Evolutionary conservation across 2,888 invertebrate species (phyloP), one percentile per base, ranked within the genome.

Genomic region (Chymomyza fuscimana): DNA sequence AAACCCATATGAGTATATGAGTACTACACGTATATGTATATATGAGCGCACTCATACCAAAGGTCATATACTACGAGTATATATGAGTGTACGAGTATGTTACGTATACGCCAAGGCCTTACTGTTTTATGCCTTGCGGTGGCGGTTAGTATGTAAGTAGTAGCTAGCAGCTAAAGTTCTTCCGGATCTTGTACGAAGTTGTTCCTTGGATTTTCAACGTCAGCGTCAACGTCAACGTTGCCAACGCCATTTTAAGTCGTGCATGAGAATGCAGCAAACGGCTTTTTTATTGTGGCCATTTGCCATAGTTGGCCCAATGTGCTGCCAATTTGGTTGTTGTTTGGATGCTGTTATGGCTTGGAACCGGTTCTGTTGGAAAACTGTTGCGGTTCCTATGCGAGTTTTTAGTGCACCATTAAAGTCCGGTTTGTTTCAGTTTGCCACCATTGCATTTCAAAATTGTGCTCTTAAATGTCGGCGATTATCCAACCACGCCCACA

Each of bases 241-340:
- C 12, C 12, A 7, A 46, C 40, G 40, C 40, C 40, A 46, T 46
- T 46, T 12, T 12, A 76, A 81, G 78, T 88, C 76, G 88, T 88
- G 88, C 84, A 85, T 85, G 88, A 85, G 86, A 87, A 85, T 88
- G 88, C 88, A 87, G 87, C 88, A 87, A 86, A 86, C 87, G 86
- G 88, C 86, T 88, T 85, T 87, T 83, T 86, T 88, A 87, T 84
- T 86, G 85, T 88, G 82, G 87, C 87, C 80, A 83, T 88, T 86
- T 83, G 86, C 82, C 85, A 84, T 86, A 72, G 88, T 81, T 76
- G 75, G 82, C 72, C 56, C 79, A 79, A 79, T 80, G 79, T 78
- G 79, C 81, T 79, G 83, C 82, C 87, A 82, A 80, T 88, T 80
- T 85, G 67, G 63, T 64, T 70, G 67, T 66, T 71, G 68, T 67